phyloP scores from a whole-genome alignment of 2,888 invertebrate genomes.

The Serrognathus titanus region DNA sequence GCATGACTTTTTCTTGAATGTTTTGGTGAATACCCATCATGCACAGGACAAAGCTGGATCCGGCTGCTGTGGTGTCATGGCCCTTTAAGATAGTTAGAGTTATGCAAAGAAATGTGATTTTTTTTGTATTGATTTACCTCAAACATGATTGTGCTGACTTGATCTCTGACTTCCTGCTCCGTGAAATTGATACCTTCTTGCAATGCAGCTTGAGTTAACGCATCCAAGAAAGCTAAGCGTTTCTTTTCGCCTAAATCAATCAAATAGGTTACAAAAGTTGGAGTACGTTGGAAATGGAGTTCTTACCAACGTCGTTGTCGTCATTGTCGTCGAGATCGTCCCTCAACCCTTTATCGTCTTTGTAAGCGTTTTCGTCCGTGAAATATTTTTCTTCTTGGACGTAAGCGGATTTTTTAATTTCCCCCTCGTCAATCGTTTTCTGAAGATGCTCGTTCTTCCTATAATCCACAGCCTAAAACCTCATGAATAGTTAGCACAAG shows the following conservation, averaged over 20 bases:
- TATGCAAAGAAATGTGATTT: constrained; percentile 3
- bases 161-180: constrained; percentile 77
- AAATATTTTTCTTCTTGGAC: constrained; percentile 4
- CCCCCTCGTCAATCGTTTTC: constrained; percentile 41
- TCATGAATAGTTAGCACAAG: too few species aligned
- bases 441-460: constrained; percentile 72
- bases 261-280: neutral
- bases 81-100: constrained; percentile 54
- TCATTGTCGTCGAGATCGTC: constrained; percentile 77
- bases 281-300: neutral
- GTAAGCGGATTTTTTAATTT: constrained; percentile 1
- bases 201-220: constrained; percentile 70
- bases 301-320: constrained; percentile 67
- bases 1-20: constrained; percentile 68
- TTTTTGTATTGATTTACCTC: constrained; percentile 55
- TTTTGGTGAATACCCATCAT: constrained; percentile 72
- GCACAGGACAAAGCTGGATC: constrained; percentile 77
- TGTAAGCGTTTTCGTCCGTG: constrained; percentile 14
- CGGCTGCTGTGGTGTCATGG: constrained; percentile 79
- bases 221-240: constrained; percentile 82
- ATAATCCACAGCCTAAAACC: constrained; percentile 59
- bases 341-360: constrained; percentile 56
- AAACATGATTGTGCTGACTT: constrained; percentile 84
- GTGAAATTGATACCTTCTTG: constrained; percentile 68
- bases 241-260: constrained; percentile 60